A percentile compares a stretch with the other conserved stretches of the same genome.
These are phyloP conservation scores for Arenaria interpres DNA, from an alignment of 2,113 vertebrate genomes.

Conservation along the genomic window DNA sequence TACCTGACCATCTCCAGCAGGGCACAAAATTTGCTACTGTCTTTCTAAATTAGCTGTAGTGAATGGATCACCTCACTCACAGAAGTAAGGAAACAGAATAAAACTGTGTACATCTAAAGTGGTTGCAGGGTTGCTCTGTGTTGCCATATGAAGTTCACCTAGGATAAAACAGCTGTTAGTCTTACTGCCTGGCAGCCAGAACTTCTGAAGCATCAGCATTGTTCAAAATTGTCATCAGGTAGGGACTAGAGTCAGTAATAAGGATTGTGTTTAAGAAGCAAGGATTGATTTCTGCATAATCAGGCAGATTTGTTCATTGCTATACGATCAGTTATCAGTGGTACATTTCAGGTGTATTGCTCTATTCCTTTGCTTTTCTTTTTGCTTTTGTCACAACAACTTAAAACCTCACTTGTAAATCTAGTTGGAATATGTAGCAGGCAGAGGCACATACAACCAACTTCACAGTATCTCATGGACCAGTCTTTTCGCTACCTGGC, in stretches of 20 bases:
- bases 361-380: background rate
- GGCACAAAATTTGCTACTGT: background rate
- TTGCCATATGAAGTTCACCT: background rate
- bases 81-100: background rate
- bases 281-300: background rate
- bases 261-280: background rate
- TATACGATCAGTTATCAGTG: background rate
- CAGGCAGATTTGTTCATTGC: background rate
- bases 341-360: background rate
- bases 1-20: background rate
- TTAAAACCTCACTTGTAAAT: background rate
- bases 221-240: background rate
- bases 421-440: background rate
- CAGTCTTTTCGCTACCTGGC: background rate
- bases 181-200: background rate
- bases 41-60: background rate
- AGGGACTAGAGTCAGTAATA: background rate
- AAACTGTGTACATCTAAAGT: background rate
- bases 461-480: background rate
- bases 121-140: background rate
- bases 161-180: background rate
- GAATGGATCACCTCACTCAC: background rate
- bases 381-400: background rate
- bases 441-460: background rate
- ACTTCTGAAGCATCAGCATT: background rate